Evolutionary conservation across 2,113 vertebrate genomes (phyloP).

Genomic region (Pholis gunnellus): DNA sequence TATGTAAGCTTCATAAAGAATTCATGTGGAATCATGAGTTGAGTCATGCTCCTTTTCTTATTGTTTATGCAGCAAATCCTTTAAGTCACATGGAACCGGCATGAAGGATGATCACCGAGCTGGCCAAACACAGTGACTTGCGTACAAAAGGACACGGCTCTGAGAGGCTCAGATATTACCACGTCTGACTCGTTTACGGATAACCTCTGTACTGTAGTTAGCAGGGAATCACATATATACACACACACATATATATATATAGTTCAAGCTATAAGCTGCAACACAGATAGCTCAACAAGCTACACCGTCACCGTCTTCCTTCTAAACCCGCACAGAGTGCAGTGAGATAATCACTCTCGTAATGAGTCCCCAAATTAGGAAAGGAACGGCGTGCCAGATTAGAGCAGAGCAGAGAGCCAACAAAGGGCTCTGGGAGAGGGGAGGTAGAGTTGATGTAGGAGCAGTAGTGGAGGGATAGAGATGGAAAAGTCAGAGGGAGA

Average conservation of each 20-base stretch:
- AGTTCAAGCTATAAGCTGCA: constrained; percentile 13
- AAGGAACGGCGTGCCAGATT: constrained; percentile 70
- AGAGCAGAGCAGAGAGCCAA: constrained; percentile 67
- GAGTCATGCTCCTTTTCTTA: constrained; percentile 36
- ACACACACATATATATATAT: background rate
- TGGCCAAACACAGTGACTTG: background rate
- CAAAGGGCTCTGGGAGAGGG: constrained; percentile 62
- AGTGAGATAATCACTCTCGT: constrained; percentile 70
- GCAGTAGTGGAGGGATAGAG: constrained; percentile 42
- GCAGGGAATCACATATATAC: constrained; percentile 14
- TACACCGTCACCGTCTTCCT: constrained; percentile 27
- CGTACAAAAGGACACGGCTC: constrained; percentile 1
- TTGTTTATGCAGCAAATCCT: constrained; percentile 47
- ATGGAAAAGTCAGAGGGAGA: constrained; percentile 61
- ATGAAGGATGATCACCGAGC: constrained; percentile 23
- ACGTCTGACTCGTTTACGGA: constrained; percentile 21
- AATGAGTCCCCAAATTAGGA: constrained; percentile 76
- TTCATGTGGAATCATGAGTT: constrained; percentile 43
- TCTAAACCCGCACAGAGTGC: constrained; percentile 42
- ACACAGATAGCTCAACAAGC: constrained; percentile 28
- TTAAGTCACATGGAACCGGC: constrained; percentile 29
- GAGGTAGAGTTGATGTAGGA: constrained; percentile 56
- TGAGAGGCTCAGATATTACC: background rate
- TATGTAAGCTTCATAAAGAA: constrained; percentile 43
- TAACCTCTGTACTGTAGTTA: background rate